Conservation (phyloP, 1,140 invertebrate species). For the Drosophila funebris region DNA sequence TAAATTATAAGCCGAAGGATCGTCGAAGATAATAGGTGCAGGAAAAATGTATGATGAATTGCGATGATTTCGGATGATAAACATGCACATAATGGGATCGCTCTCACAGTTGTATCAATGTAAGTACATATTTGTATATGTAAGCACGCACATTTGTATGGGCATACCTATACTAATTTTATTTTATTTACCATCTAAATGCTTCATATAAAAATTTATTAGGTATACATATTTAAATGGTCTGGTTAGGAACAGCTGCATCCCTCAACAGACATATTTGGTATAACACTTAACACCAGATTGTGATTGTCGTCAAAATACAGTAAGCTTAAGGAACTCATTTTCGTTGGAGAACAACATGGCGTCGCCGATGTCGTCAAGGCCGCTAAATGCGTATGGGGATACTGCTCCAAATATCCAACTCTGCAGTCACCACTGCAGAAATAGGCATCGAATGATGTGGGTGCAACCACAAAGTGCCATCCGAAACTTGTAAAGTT, state of each 20-base stretch:
- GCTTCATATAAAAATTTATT: conserved; percentile 20
- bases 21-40: no score
- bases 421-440: conserved; percentile 97
- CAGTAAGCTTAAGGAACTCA: conserved; percentile 95
- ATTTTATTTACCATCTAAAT: conserved; percentile 29
- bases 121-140: not conserved
- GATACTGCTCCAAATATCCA: conserved; percentile 94
- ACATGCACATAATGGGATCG: no score
- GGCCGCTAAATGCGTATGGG: conserved; percentile 96
- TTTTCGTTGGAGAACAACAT: conserved; percentile 94
- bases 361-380: conserved; percentile 89
- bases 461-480: conserved; percentile 99
- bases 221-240: not conserved
- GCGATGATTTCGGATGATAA: no score
- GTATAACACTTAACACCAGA: conserved; percentile 94
- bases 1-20: no score
- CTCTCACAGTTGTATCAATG: no score
- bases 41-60: no score
- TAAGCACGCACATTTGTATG: conserved; percentile 7
- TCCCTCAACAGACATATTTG: conserved; percentile 96
- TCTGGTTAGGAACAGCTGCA: conserved; percentile 93
- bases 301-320: conserved; percentile 95
- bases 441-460: conserved; percentile 97
- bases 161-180: conserved; percentile 12
- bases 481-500: conserved; percentile 98